Percentiles rank a stretch among this genome's conserved stretches.
phyloP scores from a whole-genome alignment of 2,888 invertebrate species.

The Platypus cylindrus region DNA sequence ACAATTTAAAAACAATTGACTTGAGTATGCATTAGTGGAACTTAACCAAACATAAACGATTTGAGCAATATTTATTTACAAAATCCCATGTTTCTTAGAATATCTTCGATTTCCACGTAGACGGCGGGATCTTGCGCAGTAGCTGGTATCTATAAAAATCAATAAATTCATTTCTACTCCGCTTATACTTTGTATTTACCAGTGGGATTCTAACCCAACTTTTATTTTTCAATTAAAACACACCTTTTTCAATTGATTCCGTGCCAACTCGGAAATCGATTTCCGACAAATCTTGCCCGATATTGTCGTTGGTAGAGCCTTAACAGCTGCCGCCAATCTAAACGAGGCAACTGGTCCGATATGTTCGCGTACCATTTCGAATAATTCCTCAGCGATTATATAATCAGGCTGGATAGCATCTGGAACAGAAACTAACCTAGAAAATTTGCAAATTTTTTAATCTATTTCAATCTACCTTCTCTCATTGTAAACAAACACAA shows the following conservation, averaged over 20 bases:
- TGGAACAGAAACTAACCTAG: too few relatives aligned
- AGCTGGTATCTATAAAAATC: slow-evolving; percentile 48
- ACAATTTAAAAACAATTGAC: too few relatives aligned
- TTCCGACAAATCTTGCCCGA: slow-evolving; percentile 73
- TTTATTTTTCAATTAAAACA: background rate
- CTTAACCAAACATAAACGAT: too few relatives aligned
- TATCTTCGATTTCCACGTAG: slow-evolving; percentile 62
- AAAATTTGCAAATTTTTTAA: too few relatives aligned
- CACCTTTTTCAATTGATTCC: slow-evolving; percentile 66
- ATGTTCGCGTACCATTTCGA: slow-evolving; percentile 45
- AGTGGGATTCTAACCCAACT: too few relatives aligned
- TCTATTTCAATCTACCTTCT: slow-evolving; percentile 35
- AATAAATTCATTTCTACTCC: slow-evolving; percentile 4
- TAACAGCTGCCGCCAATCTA: slow-evolving; percentile 64
- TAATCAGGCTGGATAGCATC: slow-evolving; percentile 39
- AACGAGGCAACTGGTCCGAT: slow-evolving; percentile 87
- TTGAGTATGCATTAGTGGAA: too few relatives aligned
- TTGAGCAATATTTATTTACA: too few relatives aligned
- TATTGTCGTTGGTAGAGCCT: slow-evolving; percentile 73
- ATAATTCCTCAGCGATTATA: slow-evolving; percentile 43
- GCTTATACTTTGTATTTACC: slow-evolving; percentile 1
- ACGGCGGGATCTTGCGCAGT: slow-evolving; percentile 80
- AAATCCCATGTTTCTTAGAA: slow-evolving; percentile 59
- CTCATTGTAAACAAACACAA: slow-evolving; percentile 74
- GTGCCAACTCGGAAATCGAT: slow-evolving; percentile 73